Percentiles rank a stretch among this genome's conserved stretches.
Conservation (phyloP, 2,888 invertebrate genomes). For the Craniophora ligustri region DNA sequence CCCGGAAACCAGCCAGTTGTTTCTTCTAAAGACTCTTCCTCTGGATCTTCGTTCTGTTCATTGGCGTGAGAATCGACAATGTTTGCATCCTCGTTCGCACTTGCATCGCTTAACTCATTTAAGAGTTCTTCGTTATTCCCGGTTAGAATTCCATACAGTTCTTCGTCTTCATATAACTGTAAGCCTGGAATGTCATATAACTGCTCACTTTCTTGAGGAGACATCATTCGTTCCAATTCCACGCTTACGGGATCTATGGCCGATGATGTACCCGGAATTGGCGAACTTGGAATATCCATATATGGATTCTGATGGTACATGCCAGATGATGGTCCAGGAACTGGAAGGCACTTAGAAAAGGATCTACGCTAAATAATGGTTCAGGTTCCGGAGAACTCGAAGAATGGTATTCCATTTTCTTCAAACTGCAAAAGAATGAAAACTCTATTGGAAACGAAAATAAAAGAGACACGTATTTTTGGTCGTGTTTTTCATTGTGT, state of each 20-base stretch:
- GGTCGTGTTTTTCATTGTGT: constrained; percentile 27
- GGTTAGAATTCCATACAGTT: constrained; percentile 35
- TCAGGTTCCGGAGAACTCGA: constrained; percentile 36
- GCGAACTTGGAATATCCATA: constrained; percentile 42
- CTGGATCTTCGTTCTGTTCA: constrained; percentile 34
- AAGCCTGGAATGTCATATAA: constrained; percentile 36
- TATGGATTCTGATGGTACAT: constrained; percentile 34
- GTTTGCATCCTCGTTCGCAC: constrained; percentile 33
- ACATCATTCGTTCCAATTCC: constrained; percentile 39
- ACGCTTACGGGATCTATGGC: constrained; percentile 39
- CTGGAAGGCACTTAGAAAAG: constrained; percentile 33
- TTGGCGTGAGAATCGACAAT: constrained; percentile 37
- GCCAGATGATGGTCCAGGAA: constrained; percentile 36
- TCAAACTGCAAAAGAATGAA: constrained; percentile 34
- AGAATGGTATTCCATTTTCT: constrained; percentile 34
- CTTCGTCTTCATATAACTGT: no score
- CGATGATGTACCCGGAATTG: constrained; percentile 38
- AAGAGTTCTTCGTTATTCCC: constrained; percentile 27
- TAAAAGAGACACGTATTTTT: constrained; percentile 28
- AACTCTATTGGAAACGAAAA: constrained; percentile 28
- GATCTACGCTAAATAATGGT: constrained; percentile 37
- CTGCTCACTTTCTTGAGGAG: constrained; percentile 39
- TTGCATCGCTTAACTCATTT: constrained; percentile 29
- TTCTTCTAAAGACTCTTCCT: constrained; percentile 35
- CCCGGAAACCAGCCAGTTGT: constrained; percentile 40